Base-by-base conservation (phyloP, 2,113 vertebrate species). In the Lepisosteus oculatus region DNA sequence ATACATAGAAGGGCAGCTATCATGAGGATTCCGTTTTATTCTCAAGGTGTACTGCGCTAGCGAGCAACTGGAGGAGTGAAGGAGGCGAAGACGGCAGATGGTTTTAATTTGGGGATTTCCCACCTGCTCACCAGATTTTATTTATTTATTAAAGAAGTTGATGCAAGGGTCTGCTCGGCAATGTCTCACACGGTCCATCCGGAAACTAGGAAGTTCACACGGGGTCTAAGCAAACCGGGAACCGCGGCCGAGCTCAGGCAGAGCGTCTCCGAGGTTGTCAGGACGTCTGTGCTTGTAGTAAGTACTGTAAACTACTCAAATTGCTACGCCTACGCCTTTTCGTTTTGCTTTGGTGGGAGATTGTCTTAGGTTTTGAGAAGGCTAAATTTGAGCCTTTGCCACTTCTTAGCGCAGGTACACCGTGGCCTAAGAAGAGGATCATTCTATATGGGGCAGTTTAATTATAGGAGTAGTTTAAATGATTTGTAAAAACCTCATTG, bases 201-300 rank as follows among this genome's bases (percentile, higher is more conserved):
- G 75, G 97, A 98, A 92, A 98, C 95, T 78, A 94, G 97, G 85
- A 97, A 89, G 84, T 98, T 98, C 85, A 98, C 96, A 61, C 88
- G 95, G 74, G 93, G 93, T 76, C 85, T 98, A 78, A 94, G 96
- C 72, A 98, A 98, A 84, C 96, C 96, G 3, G 96, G 96, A 77
- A 98, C 96, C 11, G 96, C 96, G 73, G 96, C 96, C 3, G 96
- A 97, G 80, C 92, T 98, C 83, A 87, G 96, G 87, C 96, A 98
- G 84, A 98, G 96, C 80, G 96, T 97, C 56, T 98, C 95, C 0
- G 95, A 98, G 89, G 96, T 94, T 80, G 96, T 98, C 79, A 90
- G 96, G 83, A 92, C 94, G 73, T 98, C 96, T 43, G 95, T 98
- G 77, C 86, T 98, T 0, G 73, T 96, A 84, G 96, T 98, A 83